A percentile compares a stretch with the other conserved stretches of the same genome.
phyloP scores from a whole-genome alignment of 2,797 vertebrate species.

The Champsocephalus gunnari region DNA sequence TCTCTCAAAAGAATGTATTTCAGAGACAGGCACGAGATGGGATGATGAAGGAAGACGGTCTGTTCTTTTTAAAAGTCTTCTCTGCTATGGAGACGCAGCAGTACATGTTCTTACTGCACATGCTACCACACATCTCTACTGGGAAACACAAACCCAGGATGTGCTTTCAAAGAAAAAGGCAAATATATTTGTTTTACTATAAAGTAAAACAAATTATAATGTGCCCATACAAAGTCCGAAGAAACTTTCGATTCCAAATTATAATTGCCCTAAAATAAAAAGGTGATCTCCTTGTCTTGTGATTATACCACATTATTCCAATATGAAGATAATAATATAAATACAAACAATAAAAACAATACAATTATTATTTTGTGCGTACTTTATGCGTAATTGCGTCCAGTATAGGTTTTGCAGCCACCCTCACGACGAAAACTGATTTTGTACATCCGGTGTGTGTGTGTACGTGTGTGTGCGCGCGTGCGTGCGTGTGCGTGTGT shows the following conservation, averaged over 20 bases:
- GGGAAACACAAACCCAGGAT: not conserved
- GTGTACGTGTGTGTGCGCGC: too few species aligned
- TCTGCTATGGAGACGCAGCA: not conserved
- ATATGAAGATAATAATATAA: not conserved
- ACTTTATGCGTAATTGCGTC: too few species aligned
- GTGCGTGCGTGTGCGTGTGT: slow-evolving; percentile 4
- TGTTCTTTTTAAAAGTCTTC: not conserved
- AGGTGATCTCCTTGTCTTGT: too few species aligned
- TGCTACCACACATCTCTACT: not conserved
- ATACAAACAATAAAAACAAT: not conserved
- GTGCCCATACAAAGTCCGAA: too few species aligned
- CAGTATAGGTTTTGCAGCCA: not conserved
- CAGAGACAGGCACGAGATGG: slow-evolving; percentile 22
- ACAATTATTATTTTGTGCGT: not conserved
- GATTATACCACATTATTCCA: too few species aligned
- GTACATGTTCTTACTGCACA: not conserved
- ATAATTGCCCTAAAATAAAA: too few species aligned
- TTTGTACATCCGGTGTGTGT: slow-evolving; percentile 27
- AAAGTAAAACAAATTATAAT: too few species aligned
- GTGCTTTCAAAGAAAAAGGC: not conserved
- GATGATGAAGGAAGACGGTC: not conserved
- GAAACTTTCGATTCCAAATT: not conserved
- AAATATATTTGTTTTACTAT: too few species aligned
- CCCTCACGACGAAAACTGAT: slow-evolving; percentile 9
- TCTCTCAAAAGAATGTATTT: slow-evolving; percentile 64